These are phyloP conservation scores for Luehdorfia chinensis DNA, from an alignment of 1,140 invertebrate genomes.

Conservation along the genomic window DNA sequence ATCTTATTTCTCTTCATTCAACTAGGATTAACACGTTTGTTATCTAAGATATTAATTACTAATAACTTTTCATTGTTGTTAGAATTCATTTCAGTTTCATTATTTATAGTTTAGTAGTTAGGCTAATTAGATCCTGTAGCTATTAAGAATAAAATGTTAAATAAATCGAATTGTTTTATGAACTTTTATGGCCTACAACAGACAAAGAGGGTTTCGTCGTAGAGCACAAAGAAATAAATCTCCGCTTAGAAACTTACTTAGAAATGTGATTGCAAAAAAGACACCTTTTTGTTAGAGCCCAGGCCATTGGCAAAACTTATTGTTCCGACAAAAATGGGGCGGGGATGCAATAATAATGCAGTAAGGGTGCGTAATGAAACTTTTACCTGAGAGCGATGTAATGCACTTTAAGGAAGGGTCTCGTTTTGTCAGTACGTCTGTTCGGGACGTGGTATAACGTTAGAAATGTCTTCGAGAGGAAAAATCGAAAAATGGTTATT, in stretches of 20 bases:
- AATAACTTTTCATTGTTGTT: no score
- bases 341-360: conserved; percentile 54
- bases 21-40: no score
- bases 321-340: conserved; percentile 47
- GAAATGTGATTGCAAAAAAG: conserved; percentile 58
- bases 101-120: no score
- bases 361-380: conserved; percentile 64
- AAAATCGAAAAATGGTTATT: conserved; percentile 51
- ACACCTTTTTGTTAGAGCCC: conserved; percentile 48
- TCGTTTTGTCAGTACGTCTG: conserved; percentile 21
- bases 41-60: no score
- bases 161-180: no score
- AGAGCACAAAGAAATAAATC: conserved; percentile 33
- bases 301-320: conserved; percentile 56
- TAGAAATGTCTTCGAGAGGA: conserved; percentile 32
- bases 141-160: no score
- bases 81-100: no score
- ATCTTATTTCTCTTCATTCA: no score
- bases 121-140: no score
- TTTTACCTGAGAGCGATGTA: conserved; percentile 58
- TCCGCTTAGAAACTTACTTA: conserved; percentile 42
- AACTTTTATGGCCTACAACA: no score
- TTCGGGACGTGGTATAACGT: conserved; percentile 19
- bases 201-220: conserved; percentile 18
- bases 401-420: conserved; percentile 27